These are phyloP conservation scores for Sebastiscus albofasciatus DNA, from an alignment of 2,797 vertebrate genomes.

Conservation along the genomic window DNA sequence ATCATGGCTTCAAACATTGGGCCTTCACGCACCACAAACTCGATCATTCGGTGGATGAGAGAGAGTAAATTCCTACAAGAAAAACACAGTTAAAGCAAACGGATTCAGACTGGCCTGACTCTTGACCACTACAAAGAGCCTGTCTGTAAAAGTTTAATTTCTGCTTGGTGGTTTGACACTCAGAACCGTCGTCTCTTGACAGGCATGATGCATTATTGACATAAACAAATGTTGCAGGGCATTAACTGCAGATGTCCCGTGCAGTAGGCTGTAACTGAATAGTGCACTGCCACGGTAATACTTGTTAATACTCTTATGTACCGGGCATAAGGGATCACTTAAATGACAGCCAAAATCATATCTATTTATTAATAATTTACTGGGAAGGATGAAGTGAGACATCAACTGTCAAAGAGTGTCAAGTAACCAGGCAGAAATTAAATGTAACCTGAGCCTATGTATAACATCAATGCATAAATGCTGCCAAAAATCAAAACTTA, in stretches of 20 bases:
- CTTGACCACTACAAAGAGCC: slow-evolving; percentile 61
- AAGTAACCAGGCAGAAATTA: slow-evolving; percentile 61
- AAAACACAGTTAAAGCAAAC: slow-evolving; percentile 99
- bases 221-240: not conserved
- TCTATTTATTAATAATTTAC: not conserved
- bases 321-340: too few species aligned
- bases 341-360: not conserved
- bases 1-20: slow-evolving; percentile 99
- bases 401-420: slow-evolving; percentile 31
- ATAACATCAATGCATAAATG: slow-evolving; percentile 37
- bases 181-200: slow-evolving; percentile 17
- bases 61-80: slow-evolving; percentile 99
- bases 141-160: slow-evolving; percentile 51
- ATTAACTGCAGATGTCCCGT: not conserved
- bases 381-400: not conserved
- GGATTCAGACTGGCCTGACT: slow-evolving; percentile 89
- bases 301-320: not conserved
- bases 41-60: slow-evolving; percentile 99
- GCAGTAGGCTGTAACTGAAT: not conserved
- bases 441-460: slow-evolving; percentile 37
- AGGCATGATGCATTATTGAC: not conserved
- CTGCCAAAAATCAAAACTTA: slow-evolving; percentile 25
- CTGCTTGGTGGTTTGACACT: slow-evolving; percentile 49
- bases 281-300: not conserved
- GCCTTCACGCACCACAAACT: slow-evolving; percentile 99